phyloP scores from a whole-genome alignment of 2,113 vertebrate species.

The Potamarius usumacintae region DNA sequence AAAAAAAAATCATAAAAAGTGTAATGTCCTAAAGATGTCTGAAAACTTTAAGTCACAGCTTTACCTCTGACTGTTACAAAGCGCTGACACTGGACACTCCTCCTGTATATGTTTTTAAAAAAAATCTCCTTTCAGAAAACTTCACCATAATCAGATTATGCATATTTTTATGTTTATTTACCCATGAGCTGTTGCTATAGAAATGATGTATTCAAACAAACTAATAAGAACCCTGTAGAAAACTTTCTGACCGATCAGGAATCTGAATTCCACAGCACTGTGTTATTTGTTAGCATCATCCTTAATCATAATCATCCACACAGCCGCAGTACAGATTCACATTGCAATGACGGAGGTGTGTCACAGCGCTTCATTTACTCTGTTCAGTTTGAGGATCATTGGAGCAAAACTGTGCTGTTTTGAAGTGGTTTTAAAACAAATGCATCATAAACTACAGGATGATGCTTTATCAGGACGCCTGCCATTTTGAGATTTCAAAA shows the following conservation, averaged over 20 bases:
- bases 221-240: background rate
- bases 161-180: background rate
- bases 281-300: background rate
- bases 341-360: background rate
- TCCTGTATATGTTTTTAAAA: background rate
- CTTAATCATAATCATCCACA: background rate
- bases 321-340: background rate
- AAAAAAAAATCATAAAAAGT: background rate
- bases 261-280: background rate
- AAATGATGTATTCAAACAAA: background rate
- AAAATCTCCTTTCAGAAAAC: background rate
- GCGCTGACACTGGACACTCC: background rate
- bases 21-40: no score
- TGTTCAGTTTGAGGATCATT: background rate
- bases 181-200: background rate
- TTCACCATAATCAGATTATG: background rate
- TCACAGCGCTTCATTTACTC: background rate
- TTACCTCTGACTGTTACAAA: no score
- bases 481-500: background rate
- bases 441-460: background rate
- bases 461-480: background rate
- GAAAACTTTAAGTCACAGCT: no score
- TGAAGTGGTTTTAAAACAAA: slow-evolving; percentile 6
- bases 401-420: background rate
- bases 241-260: background rate